A percentile compares a stretch with the other conserved stretches of the same genome.
phyloP scores from a whole-genome alignment of 2,113 vertebrate species.

The Montifringilla adamsi region DNA sequence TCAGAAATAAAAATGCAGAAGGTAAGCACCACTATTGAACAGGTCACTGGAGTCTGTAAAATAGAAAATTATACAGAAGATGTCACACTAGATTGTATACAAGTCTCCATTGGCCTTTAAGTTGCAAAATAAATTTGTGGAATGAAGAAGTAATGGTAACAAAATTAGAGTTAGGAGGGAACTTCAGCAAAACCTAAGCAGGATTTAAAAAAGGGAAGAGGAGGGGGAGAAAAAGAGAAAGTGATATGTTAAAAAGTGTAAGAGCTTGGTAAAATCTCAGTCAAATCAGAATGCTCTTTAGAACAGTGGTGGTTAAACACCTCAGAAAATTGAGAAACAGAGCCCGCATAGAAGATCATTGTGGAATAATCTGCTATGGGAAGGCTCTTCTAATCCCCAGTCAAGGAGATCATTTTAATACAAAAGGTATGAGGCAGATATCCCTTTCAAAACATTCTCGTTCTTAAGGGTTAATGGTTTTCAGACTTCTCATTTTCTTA shows the following conservation, averaged over 20 bases:
- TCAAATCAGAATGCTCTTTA: background rate
- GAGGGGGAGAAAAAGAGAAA: background rate
- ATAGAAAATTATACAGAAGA: background rate
- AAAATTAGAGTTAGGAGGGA: background rate
- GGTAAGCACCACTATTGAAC: background rate
- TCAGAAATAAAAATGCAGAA: background rate
- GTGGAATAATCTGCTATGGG: background rate
- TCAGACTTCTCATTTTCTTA: background rate
- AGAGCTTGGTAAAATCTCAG: background rate
- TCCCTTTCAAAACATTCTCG: background rate
- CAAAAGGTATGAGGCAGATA: background rate
- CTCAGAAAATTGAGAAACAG: background rate
- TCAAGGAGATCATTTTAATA: background rate
- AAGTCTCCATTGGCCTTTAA: background rate
- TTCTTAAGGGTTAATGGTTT: background rate
- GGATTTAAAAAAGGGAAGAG: background rate
- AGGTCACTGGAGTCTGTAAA: background rate
- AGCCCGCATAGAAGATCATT: fast-evolving
- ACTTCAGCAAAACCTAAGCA: background rate
- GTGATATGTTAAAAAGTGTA: background rate
- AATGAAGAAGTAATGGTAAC: background rate
- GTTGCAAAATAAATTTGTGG: background rate
- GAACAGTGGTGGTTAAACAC: background rate
- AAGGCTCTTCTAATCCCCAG: background rate
- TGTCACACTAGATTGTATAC: background rate